Conservation (phyloP, 2,113 vertebrate species). For the Sciurus niger region DNA sequence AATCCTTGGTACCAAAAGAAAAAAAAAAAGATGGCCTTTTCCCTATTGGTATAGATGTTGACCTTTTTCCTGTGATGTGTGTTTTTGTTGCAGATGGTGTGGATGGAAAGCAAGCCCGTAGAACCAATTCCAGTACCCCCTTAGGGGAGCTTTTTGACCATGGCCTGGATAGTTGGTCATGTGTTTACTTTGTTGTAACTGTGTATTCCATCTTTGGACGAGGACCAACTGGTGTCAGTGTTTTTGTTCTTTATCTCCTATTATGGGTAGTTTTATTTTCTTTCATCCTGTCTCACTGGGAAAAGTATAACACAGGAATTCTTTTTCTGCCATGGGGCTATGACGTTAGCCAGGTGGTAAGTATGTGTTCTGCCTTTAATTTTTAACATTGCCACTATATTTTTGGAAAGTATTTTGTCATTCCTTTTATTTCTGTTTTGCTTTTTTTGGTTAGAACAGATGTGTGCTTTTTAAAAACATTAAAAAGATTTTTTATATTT, state of each 20-base stretch:
- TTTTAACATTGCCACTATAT: neutral
- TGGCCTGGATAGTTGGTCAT: constrained; percentile 99
- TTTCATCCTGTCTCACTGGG: constrained; percentile 99
- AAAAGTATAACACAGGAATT: constrained; percentile 99
- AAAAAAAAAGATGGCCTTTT: fast-evolving
- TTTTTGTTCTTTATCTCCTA: constrained; percentile 94
- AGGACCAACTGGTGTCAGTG: constrained; percentile 93
- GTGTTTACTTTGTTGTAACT: constrained; percentile 97
- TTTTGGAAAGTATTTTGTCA: neutral
- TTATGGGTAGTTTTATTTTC: constrained; percentile 99
- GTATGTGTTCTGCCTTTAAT: constrained; percentile 64
- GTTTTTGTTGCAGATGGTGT: constrained; percentile 93
- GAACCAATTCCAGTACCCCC: constrained; percentile 97
- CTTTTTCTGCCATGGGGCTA: constrained; percentile 99
- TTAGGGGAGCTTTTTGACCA: constrained; percentile 99
- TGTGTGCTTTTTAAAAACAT: neutral
- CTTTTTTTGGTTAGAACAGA: constrained; percentile 56
- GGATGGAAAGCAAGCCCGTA: constrained; percentile 97
- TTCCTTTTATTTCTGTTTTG: neutral
- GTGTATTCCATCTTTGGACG: constrained; percentile 99
- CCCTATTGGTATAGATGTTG: fast-evolving
- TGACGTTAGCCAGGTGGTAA: constrained; percentile 99
- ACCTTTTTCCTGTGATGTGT: neutral
- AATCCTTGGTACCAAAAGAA: no score
- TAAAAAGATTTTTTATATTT: neutral